Evolutionary conservation across 2,888 invertebrate genomes (phyloP), one percentile per base, ranked within the genome.

Genomic region (Chloroclysta siterata): DNA sequence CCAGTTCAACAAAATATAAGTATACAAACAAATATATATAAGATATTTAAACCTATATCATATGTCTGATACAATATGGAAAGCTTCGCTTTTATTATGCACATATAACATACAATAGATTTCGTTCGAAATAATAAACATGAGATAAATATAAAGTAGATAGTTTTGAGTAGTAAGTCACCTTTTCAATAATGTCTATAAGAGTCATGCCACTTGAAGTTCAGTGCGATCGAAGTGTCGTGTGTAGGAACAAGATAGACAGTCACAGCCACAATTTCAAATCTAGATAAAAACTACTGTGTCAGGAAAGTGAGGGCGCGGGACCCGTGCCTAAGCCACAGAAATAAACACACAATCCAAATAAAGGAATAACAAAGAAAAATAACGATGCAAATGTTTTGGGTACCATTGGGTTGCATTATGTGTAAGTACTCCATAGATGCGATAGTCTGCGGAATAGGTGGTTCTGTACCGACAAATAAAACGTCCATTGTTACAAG

Each of bases 121-220:
- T 75, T 78, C 82, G 81, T 72, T 77, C 72, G 80, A 77, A 81
- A 83, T 79, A 80, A 75, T 79, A 75, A 83, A 80, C 78, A 83
- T 64, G 84, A 83, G 85, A 87, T 81, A 87, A 80, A 82, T 76
- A 81, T 76, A 80, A 79, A 79, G 82, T 83, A 93, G 93, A 87
- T 90, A 94, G 94, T 94, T 95, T 95, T 94, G 94, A 94, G 95
- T 95, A 95, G 95, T 95, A 95, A 94, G 95, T 95, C 95, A 95
- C 95, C 95, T 94, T 93, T 93, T 83, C 66, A 74, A 78, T 78
- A 77, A 73, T 78, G 61, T 69, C 57, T 82, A 80, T 83, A 85
- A 79, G 74, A 83, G 81, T 82, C 91, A 91, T 91, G 91, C 90
- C 63, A 62, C 54, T 65, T 50, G 56, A 66, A 55, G 72, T 70